Base-by-base conservation (phyloP, 2,113 vertebrate genomes). In the Indri indri region DNA sequence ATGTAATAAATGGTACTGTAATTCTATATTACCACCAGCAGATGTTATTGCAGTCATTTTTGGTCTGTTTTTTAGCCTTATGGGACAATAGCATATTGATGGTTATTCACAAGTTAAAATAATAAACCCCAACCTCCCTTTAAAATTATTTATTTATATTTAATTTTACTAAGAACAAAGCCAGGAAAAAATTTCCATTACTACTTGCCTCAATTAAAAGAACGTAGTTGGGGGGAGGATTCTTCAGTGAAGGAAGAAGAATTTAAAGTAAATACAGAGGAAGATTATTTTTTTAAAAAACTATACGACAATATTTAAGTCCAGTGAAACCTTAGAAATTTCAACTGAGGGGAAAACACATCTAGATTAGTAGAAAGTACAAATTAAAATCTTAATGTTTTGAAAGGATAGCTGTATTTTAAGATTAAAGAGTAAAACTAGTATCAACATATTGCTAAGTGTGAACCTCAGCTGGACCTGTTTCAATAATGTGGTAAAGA, bases 141-240 rank as follows among this genome's bases (percentile, higher is more conserved):
- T 59, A 94, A 87, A 95, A 80, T 63, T 73, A 42, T 12, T 92
- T 94, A 66, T 68, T 86, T 95, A 68, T 73, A 86, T 11, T 90
- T 88, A 94, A 84, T 92, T 95, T 94, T 95, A 87, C 47, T 92
- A 74, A 83, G 93, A 95, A 70, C 40, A 90, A 77, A 76, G 52
- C n/a, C 50, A 61, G 10, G 40, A 32, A 52, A 68, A 88, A 83
- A 2, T 32, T 76, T 88, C 22, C 25, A 47, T 82, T 92, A 77
- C 57, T 90, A 20, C 50, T 81, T 82, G 50, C 40, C 27, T 81
- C 52, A 82, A 7, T 37, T 59, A 37, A 93, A 83, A 81, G 8
- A 83, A 65, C 59, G 16, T 27, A 77, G 8, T 10, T 32, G 32
- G 1, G 11, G 6, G 18, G 3, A 40, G 13, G 47, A 42, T 47